Percentiles rank a stretch among this genome's conserved stretches.
phyloP scores from a whole-genome alignment of 2,113 vertebrate genomes.

The Mohoua ochrocephala region DNA sequence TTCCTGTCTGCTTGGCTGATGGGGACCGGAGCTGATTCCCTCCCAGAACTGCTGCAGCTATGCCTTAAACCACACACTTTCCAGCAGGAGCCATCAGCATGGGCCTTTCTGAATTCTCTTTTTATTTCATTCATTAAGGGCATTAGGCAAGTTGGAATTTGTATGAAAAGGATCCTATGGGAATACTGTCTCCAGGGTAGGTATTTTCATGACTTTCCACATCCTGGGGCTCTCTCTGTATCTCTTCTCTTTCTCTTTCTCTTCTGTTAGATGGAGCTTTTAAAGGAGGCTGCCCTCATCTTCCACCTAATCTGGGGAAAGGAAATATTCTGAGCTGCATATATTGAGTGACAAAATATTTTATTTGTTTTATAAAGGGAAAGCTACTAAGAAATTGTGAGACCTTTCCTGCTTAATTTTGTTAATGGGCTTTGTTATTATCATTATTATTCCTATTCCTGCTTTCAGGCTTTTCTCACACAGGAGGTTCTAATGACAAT shows the following conservation, averaged over 20 bases:
- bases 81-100: slow-evolving; percentile 66
- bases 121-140: slow-evolving; percentile 67
- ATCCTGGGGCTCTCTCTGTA: slow-evolving; percentile 36
- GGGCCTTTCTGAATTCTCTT: slow-evolving; percentile 68
- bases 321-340: slow-evolving; percentile 23
- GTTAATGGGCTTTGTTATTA: slow-evolving; percentile 47
- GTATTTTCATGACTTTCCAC: slow-evolving; percentile 56
- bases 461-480: slow-evolving; percentile 45
- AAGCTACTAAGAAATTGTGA: slow-evolving; percentile 3
- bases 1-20: slow-evolving; percentile 72
- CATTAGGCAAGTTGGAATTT: slow-evolving; percentile 54
- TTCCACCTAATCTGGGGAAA: slow-evolving; percentile 34
- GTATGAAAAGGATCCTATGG: slow-evolving; percentile 58
- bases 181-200: slow-evolving; percentile 64
- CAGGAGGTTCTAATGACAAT: slow-evolving; percentile 43
- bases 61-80: slow-evolving; percentile 70
- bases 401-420: slow-evolving; percentile 42
- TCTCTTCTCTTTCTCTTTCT: slow-evolving; percentile 29
- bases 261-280: slow-evolving; percentile 49
- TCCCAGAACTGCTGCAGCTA: slow-evolving; percentile 68
- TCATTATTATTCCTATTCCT: slow-evolving; percentile 8
- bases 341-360: slow-evolving; percentile 16
- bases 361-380: slow-evolving; percentile 5
- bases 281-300: slow-evolving; percentile 55
- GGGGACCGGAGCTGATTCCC: slow-evolving; percentile 59